These are phyloP conservation scores for Actinernus sp. DNA, from an alignment of 92 coral and sea anemone genomes.

Conservation along the genomic window DNA sequence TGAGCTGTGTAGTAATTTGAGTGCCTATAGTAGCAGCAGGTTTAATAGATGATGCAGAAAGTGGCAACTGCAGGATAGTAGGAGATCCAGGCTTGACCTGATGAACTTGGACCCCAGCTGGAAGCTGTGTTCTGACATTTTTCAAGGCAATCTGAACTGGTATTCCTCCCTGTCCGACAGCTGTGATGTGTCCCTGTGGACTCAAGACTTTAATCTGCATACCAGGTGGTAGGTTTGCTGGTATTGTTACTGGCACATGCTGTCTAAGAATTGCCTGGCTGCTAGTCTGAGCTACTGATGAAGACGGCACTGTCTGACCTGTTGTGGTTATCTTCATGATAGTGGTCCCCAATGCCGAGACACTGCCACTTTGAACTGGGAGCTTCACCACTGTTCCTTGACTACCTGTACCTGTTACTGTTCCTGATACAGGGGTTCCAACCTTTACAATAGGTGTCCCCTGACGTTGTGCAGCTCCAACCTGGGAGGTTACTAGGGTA, in stretches of 20 bases:
- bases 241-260: slow-evolving; percentile 76
- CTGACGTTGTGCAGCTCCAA: slow-evolving; percentile 73
- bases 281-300: not conserved
- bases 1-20: not conserved
- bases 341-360: slow-evolving; percentile 44
- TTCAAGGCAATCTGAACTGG: slow-evolving; percentile 84
- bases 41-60: slow-evolving; percentile 15
- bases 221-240: slow-evolving; percentile 78
- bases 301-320: not conserved
- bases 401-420: slow-evolving; percentile 39
- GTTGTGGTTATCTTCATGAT: slow-evolving; percentile 37
- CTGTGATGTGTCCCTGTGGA: slow-evolving; percentile 85
- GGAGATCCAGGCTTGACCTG: slow-evolving; percentile 57
- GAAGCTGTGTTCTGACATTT: slow-evolving; percentile 69
- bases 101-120: slow-evolving; percentile 69
- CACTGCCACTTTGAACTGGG: slow-evolving; percentile 58
- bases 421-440: slow-evolving; percentile 55
- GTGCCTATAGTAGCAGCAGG: slow-evolving; percentile 17
- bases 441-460: slow-evolving; percentile 87
- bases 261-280: slow-evolving; percentile 37
- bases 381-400: slow-evolving; percentile 57
- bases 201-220: slow-evolving; percentile 87
- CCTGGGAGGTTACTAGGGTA: slow-evolving; percentile 76
- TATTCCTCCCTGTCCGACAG: slow-evolving; percentile 89
- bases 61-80: slow-evolving; percentile 49